Evolutionary conservation across 2,888 invertebrate species (phyloP).

Genomic region (Harmothoe impar): DNA sequence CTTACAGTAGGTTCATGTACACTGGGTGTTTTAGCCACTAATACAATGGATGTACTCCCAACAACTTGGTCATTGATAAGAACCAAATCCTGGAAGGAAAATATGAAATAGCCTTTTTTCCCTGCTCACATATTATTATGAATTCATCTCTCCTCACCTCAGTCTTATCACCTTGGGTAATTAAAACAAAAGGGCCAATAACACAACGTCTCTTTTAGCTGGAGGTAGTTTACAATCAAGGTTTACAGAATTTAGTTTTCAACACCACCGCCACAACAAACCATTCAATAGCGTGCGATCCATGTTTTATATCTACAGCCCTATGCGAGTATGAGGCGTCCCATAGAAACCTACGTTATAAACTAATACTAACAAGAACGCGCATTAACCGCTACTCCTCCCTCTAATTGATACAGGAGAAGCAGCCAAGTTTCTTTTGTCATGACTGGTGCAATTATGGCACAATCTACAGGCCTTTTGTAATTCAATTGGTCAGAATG

Average conservation of each 20-base stretch:
- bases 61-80: background rate
- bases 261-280: background rate
- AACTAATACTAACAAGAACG: background rate
- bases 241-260: background rate
- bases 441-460: background rate
- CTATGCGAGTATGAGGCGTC: background rate
- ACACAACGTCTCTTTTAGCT: too few species aligned
- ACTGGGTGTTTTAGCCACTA: background rate
- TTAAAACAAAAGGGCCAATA: too few species aligned
- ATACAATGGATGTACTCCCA: background rate
- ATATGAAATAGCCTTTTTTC: too few species aligned
- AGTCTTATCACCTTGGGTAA: too few species aligned
- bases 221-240: background rate
- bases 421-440: too few species aligned
- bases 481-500: too few species aligned
- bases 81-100: background rate
- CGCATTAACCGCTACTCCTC: background rate
- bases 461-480: constrained; percentile 1
- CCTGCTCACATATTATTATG: too few species aligned
- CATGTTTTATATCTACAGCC: background rate
- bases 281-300: background rate
- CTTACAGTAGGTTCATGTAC: too few species aligned
- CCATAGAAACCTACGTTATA: background rate
- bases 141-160: too few species aligned
- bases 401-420: background rate